Percentiles rank a stretch among this genome's conserved stretches.
phyloP scores from a whole-genome alignment of 2,888 invertebrate species.

The Dicyrtomina minuta region DNA sequence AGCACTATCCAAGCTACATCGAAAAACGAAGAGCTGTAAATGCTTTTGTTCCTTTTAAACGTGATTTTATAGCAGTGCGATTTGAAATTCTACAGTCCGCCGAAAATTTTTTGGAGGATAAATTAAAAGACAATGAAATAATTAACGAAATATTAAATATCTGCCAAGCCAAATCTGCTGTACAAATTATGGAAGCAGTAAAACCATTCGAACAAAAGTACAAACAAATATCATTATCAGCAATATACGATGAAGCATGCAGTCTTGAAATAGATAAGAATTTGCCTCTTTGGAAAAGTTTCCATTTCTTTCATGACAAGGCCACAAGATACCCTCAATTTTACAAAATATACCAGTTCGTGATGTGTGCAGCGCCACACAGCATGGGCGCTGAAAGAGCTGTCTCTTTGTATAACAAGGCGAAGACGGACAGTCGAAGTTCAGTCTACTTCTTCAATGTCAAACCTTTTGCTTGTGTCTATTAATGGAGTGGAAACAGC shows the following conservation, averaged over 20 bases:
- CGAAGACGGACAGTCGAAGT: neutral
- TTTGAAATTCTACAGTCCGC: neutral
- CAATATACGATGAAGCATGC: neutral
- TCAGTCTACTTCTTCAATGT: neutral
- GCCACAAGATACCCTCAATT: neutral
- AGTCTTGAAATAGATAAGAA: neutral
- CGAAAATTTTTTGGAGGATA: neutral
- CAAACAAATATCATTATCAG: neutral
- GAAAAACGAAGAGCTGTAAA: neutral
- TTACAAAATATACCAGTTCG: neutral
- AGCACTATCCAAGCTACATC: neutral
- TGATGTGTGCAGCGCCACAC: neutral
- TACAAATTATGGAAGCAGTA: neutral
- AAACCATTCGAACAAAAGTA: neutral
- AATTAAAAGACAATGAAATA: neutral
- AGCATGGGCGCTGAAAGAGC: neutral
- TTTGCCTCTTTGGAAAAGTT: neutral
- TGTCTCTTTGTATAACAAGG: slow-evolving; percentile 8
- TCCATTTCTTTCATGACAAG: neutral
- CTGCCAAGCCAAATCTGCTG: neutral
- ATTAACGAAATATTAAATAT: neutral
- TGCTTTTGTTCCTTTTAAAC: slow-evolving; percentile 8
- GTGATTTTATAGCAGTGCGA: slow-evolving; percentile 1
- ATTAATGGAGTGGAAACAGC: slow-evolving; percentile 1
- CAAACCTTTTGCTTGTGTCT: neutral